Base-by-base conservation (phyloP, 1,140 invertebrate species). In the Carposina sasakii region DNA sequence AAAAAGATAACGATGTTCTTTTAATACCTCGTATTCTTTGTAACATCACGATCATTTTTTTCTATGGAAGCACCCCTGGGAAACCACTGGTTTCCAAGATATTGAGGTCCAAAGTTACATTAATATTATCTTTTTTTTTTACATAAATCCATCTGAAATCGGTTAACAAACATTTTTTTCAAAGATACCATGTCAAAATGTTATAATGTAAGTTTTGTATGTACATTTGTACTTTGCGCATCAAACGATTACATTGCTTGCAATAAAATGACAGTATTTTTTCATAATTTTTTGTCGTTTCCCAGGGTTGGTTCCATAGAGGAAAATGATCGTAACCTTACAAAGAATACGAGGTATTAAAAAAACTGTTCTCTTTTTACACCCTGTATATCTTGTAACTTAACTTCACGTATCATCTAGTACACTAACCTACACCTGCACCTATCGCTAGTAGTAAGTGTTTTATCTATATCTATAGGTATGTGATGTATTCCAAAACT, bases 401-500 rank as follows among this genome's bases (percentile, higher is more conserved):
- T n/a, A n/a, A 33, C 34, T 50, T 42, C 39, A 39, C 33, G 33
- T 40, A 28, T 40, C 46, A 49, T 58, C 53, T 40, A 45, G 48
- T 39, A 37, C 52, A 57, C 50, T 57, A 57, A 56, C 40, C 52
- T 37, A 48, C 34, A 53, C 57, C 48, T n/a, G 59, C 60, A 61
- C 50, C 44, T 59, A 57, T 54, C 63, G 63, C 58, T 81, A 81
- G 74, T 53, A 33, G 52, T 81, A 77, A 77, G 76, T 68, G 61
- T 74, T 74, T 67, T 57, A 52, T 52, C 57, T 59, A 51, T 57
- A 60, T 48, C 54, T 62, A 54, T 55, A 45, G 63, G 49, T 47
- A 61, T 62, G 66, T 70, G 59, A 71, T 71, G 61, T 67, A 64
- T 68, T 64, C 52, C 47, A 69, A 64, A 67, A 61, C 26, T 13